A percentile compares a stretch with the other conserved stretches of the same genome.
Evolutionary conservation across 1,140 invertebrate species (phyloP).

Genomic region (Sarcophaga bullata): DNA sequence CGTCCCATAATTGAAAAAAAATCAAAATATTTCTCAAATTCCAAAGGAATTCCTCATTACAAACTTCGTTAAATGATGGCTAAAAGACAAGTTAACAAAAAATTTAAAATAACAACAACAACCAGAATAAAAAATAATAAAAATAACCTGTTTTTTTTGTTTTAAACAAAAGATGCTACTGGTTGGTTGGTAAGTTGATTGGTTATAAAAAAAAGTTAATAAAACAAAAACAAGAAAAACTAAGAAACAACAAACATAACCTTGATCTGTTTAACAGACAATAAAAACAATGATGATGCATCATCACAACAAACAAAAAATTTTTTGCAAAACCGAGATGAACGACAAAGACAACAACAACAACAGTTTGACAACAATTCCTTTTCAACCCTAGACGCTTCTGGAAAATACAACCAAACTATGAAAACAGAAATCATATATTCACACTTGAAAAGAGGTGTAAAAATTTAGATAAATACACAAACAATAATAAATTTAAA

Average conservation of each 20-base stretch:
- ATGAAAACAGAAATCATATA: neutral
- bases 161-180: slow-evolving; percentile 1
- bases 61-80: neutral
- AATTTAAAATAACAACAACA: neutral
- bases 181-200: neutral
- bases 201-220: neutral
- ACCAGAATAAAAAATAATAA: no score
- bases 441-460: neutral
- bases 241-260: slow-evolving; percentile 31
- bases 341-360: slow-evolving; percentile 24
- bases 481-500: no score
- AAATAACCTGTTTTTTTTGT: neutral
- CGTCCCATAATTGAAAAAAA: neutral
- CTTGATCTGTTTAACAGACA: slow-evolving; percentile 41
- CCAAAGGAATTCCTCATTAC: neutral
- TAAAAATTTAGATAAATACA: neutral
- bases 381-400: neutral
- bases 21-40: neutral
- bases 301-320: neutral
- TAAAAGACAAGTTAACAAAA: neutral
- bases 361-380: slow-evolving; percentile 23
- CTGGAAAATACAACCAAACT: neutral
- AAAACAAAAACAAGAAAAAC: slow-evolving; percentile 3
- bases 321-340: neutral
- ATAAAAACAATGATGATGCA: neutral